Evolutionary conservation across 1,140 invertebrate genomes (phyloP), one percentile per base, ranked within the genome.

Genomic region (Drosophila cardini): DNA sequence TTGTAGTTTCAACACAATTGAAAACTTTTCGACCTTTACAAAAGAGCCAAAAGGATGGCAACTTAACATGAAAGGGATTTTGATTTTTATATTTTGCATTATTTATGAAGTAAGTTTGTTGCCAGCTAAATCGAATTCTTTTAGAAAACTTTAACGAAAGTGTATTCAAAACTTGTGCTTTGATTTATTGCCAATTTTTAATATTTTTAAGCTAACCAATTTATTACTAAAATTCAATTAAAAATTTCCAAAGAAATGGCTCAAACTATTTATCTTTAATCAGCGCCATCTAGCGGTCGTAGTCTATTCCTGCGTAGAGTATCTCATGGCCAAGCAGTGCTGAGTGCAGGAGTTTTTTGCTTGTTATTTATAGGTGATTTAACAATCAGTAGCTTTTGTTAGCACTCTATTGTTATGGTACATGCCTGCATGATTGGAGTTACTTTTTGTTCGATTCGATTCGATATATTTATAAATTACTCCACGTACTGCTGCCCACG

Each of bases 21-120:
- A 46, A 46, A 18, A 8, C 21, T 46, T 30, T 30, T 21, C 6
- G 11, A 13, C 26, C 26, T 32, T 30, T n/a, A 8, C 10, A 52
- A 18, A 48, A 48, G 34, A 48, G 16, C 21, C 46, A 48, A 48
- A 26, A 9, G 46, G 46, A 6, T 4, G 6, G 4, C 45, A 5
- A 48, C 46, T 18, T 18, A 26, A 48, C 18, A 48, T n/a, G 10
- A 48, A 48, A 48, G 26, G 46, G 21, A n/a, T 18, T 48, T 21
- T 48, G 46, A 48, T 48, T 48, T 48, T 48, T 5, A 10, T 48
- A 48, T 48, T 48, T 48, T 48, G 46, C 46, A 48, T 48, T 11
- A 48, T 30, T 48, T 48, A 48, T 48, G 21, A 48, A 48, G 21
- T 48, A 3, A n/a, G 46, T 21, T 48, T 48, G 46, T 48, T 48